phyloP scores from a whole-genome alignment of 2,113 vertebrate genomes.

The Phycodurus eques region DNA sequence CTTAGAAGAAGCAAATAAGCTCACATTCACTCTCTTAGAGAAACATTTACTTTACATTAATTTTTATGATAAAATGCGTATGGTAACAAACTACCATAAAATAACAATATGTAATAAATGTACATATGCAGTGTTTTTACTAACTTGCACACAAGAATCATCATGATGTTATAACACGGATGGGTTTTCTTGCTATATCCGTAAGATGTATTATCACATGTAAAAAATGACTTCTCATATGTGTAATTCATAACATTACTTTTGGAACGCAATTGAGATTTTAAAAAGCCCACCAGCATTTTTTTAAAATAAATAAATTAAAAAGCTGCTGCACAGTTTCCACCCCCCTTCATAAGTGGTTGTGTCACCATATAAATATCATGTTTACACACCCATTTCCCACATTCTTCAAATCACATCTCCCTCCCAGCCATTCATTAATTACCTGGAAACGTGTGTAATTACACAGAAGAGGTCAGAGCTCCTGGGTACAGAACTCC shows the following conservation, averaged over 20 bases:
- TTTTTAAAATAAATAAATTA: not conserved
- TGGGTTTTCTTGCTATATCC: too few relatives aligned
- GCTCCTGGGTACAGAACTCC: conserved; percentile 15
- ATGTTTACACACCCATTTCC: not conserved
- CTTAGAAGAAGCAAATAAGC: conserved; percentile 41
- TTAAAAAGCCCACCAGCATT: not conserved
- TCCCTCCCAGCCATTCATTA: conserved; percentile 33
- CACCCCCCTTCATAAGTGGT: too few relatives aligned
- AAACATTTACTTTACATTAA: conserved; percentile 32
- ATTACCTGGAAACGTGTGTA: conserved; percentile 37
- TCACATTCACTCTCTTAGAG: conserved; percentile 31
- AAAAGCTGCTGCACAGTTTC: not conserved
- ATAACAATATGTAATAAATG: too few relatives aligned
- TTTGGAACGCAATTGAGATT: too few relatives aligned
- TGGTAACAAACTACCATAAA: too few relatives aligned
- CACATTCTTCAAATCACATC: conserved; percentile 3
- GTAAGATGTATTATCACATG: too few relatives aligned
- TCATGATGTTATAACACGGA: too few relatives aligned
- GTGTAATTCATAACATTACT: too few relatives aligned
- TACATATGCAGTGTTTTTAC: too few relatives aligned
- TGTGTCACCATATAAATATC: not conserved
- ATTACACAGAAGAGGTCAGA: conserved; percentile 51
- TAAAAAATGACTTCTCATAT: too few relatives aligned
- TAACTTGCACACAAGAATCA: too few relatives aligned
- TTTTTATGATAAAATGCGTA: too few relatives aligned